Conservation (phyloP, 2,888 invertebrate species). For the Ptychoptera contaminata region DNA sequence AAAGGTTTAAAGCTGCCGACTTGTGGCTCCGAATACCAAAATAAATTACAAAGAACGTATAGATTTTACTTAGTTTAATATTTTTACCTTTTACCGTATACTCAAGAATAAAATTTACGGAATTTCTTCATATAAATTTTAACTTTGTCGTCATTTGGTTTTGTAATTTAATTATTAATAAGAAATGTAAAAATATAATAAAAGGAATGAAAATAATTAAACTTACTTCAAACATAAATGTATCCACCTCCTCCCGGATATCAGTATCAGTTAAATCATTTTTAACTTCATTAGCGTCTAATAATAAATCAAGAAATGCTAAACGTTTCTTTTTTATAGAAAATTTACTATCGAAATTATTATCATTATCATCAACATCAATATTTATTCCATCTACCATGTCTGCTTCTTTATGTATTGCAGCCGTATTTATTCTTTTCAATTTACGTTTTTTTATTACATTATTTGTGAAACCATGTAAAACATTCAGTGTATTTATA, state of each 20-base stretch:
- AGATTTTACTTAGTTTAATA: too few relatives aligned
- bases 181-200: too few relatives aligned
- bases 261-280: conserved; percentile 16
- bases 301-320: conserved; percentile 23
- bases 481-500: conserved; percentile 26
- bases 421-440: conserved; percentile 5
- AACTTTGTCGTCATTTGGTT: too few relatives aligned
- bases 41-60: too few relatives aligned
- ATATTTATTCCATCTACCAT: background rate
- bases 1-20: too few relatives aligned
- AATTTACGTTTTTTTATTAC: conserved; percentile 17
- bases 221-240: conserved; percentile 28
- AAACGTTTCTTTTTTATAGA: conserved; percentile 15
- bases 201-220: background rate
- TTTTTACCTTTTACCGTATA: too few relatives aligned
- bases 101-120: too few relatives aligned
- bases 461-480: conserved; percentile 36
- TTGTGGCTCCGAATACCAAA: too few relatives aligned
- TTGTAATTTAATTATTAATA: too few relatives aligned
- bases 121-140: too few relatives aligned
- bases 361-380: background rate
- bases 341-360: conserved; percentile 4
- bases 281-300: conserved; percentile 17
- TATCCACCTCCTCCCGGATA: conserved; percentile 24
- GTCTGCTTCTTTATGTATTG: background rate